Conservation (phyloP, 2,797 vertebrate species). For the Pampus argenteus region DNA sequence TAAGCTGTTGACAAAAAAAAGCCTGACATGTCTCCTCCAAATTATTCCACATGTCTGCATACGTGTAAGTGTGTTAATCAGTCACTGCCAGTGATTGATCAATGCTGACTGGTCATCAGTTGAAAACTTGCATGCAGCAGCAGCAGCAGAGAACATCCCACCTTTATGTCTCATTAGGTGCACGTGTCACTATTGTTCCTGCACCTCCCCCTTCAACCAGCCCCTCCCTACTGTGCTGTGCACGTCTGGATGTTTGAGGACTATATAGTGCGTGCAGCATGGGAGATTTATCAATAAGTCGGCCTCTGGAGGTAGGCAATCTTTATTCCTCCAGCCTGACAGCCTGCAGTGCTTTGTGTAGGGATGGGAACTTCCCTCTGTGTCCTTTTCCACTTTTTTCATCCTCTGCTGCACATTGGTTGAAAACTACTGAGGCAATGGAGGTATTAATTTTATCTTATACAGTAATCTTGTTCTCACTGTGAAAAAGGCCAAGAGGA, state of each 20-base stretch:
- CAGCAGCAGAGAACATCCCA: slow-evolving; percentile 17
- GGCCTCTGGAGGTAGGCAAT: slow-evolving; percentile 60
- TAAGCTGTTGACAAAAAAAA: neutral
- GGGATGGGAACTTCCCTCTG: slow-evolving; percentile 19
- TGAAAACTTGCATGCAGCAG: slow-evolving; percentile 1
- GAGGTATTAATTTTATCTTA: slow-evolving; percentile 16
- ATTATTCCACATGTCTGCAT: neutral
- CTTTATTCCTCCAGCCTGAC: slow-evolving; percentile 52
- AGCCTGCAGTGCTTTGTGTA: slow-evolving; percentile 32
- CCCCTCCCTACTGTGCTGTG: slow-evolving; percentile 14
- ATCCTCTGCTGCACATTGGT: slow-evolving; percentile 24
- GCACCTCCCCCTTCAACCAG: neutral
- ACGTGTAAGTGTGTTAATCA: slow-evolving; percentile 8
- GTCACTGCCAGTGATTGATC: slow-evolving; percentile 24
- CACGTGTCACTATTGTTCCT: slow-evolving; percentile 28
- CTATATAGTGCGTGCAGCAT: slow-evolving; percentile 31
- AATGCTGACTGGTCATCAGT: slow-evolving; percentile 25
- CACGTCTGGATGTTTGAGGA: slow-evolving; percentile 69
- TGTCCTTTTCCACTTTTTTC: slow-evolving; percentile 29
- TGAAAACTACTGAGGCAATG: slow-evolving; percentile 3
- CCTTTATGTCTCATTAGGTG: slow-evolving; percentile 34
- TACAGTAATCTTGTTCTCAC: slow-evolving; percentile 18
- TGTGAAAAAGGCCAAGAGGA: neutral
- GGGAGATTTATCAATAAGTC: slow-evolving; percentile 62
- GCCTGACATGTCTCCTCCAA: neutral